Evolutionary conservation across 2,888 invertebrate genomes (phyloP), one percentile per base, ranked within the genome.

Genomic region (Melanargia galathea): DNA sequence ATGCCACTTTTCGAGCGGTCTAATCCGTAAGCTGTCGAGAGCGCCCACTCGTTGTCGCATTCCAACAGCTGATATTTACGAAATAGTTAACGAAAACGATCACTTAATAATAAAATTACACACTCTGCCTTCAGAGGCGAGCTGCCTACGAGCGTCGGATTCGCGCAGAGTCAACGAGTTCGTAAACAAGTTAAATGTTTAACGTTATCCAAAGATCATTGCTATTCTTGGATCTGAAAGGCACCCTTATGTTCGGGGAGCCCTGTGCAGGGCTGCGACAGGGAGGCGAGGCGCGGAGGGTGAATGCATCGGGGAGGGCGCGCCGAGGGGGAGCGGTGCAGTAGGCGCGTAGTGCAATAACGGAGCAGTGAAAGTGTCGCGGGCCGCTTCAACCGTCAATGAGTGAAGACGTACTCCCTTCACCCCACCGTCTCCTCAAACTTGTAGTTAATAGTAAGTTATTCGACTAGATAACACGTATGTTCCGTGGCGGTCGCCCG

Each of bases 321-420:
- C 30, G 33, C 78, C 79, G 51, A 30, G 80, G 81, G 77, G 79
- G 45, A 24, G 24, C 56, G 75, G 73, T 80, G 80, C 82, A 83
- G 81, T 90, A 90, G 90, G 90, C 90, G 90, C 90, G 89, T 89
- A 90, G 89, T 90, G 90, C 90, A 90, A 89, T 90, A 90, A 87
- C 90, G 86, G 89, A 86, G 87, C 84, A 91, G 90, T 90, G 90
- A 91, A 91, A 91, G 90, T 91, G 90, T 91, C 90, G 90, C 87
- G 89, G 87, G 82, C 77, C 80, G 90, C 87, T 88, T 86, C 89
- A 89, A 89, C 90, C 90, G 90, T 91, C 90, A 91, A 91, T 91
- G 90, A 90, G 88, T 84, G 88, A 90, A 90, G 89, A 88, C 84
- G 84, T 84, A 81, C 87, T 82, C 88, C 88, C 88, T 87, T 84